Conservation (phyloP, 1,140 invertebrate genomes). For the Brachionus manjavacas region DNA sequence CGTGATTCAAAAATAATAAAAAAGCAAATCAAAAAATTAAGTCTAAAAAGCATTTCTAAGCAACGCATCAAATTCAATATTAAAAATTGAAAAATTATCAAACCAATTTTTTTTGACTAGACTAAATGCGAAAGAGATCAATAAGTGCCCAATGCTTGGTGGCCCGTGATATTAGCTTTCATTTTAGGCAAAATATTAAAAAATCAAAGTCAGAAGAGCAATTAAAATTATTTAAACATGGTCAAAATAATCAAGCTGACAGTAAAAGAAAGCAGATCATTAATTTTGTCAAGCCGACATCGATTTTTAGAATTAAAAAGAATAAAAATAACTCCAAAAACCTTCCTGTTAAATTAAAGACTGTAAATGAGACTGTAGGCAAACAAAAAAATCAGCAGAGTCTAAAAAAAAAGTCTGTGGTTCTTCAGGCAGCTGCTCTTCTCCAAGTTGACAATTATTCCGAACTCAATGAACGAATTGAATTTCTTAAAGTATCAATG, state of each 20-base stretch:
- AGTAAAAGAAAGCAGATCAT: background rate
- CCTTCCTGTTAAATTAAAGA: background rate
- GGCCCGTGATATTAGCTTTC: background rate
- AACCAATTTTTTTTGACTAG: background rate
- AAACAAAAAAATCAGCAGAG: background rate
- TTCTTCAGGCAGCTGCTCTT: background rate
- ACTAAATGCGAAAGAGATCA: conserved; percentile 23
- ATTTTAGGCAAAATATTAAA: background rate
- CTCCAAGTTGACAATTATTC: background rate
- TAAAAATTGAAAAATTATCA: background rate
- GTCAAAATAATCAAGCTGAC: background rate
- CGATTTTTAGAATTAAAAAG: background rate
- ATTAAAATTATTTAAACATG: background rate
- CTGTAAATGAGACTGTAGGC: background rate
- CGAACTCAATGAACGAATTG: background rate
- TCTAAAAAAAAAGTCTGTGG: background rate
- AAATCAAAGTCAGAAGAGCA: background rate
- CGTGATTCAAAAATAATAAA: background rate
- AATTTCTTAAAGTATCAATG: background rate
- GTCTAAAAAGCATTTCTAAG: background rate
- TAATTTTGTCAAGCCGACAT: background rate
- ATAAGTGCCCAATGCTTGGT: conserved; percentile 24
- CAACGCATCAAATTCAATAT: background rate
- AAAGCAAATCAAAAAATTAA: background rate
- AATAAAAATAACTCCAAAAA: background rate